These are phyloP conservation scores for Myiozetetes cayanensis DNA, from an alignment of 2,113 vertebrate genomes.

Conservation along the genomic window DNA sequence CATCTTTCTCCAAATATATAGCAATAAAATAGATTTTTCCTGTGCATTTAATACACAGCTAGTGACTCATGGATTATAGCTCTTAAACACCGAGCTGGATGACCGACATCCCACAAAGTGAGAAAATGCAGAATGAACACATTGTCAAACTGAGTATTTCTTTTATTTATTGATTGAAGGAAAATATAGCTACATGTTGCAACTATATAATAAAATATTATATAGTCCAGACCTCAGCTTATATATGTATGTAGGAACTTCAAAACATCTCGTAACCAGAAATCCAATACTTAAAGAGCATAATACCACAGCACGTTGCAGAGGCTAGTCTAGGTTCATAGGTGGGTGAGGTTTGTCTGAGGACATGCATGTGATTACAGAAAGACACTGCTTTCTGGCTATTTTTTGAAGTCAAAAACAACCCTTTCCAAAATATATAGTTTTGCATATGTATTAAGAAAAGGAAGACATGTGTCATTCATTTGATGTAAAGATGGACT, in stretches of 20 bases:
- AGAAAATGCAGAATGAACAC: background rate
- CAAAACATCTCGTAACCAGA: background rate
- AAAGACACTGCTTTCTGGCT: background rate
- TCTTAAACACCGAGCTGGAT: background rate
- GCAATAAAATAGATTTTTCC: background rate
- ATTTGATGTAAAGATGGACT: conserved; percentile 31
- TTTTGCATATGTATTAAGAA: background rate
- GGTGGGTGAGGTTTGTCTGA: background rate
- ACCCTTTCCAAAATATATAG: background rate
- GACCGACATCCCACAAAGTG: background rate
- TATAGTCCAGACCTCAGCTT: background rate
- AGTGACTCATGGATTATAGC: background rate
- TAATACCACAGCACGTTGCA: background rate
- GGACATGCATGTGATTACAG: background rate
- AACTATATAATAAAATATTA: background rate
- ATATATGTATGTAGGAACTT: background rate
- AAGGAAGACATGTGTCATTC: conserved; percentile 10
- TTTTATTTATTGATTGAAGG: background rate
- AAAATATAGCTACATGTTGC: background rate
- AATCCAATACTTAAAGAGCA: background rate
- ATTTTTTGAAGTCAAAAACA: background rate
- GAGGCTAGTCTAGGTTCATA: background rate
- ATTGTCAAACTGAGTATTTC: background rate
- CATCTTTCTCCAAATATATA: background rate
- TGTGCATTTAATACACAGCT: background rate